Percentiles rank a stretch among this genome's conserved stretches.
Evolutionary conservation across 2,888 invertebrate genomes (phyloP).

Genomic region (Troilus luridus): DNA sequence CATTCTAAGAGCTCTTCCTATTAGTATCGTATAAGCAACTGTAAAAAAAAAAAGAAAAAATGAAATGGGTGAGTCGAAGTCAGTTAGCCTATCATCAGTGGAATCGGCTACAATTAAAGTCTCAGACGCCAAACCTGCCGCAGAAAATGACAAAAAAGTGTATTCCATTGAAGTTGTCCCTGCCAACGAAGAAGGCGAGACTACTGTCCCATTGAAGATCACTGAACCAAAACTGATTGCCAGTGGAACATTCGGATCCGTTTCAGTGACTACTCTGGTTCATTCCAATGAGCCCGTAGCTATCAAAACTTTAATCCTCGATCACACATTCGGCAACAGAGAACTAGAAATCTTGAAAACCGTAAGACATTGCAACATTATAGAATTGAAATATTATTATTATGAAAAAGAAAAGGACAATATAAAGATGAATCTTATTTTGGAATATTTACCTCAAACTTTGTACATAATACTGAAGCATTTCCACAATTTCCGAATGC

Average conservation of each 20-base stretch:
- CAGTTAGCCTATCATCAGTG: neutral
- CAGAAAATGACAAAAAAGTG: neutral
- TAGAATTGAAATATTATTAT: slow-evolving; percentile 19
- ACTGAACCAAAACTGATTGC: neutral
- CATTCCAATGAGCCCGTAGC: neutral
- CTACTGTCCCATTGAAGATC: neutral
- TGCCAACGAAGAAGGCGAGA: neutral
- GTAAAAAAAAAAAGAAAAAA: neutral
- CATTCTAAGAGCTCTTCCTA: neutral
- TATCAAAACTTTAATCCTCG: neutral
- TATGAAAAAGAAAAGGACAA: slow-evolving; percentile 82
- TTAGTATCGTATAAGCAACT: neutral
- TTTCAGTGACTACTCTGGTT: neutral
- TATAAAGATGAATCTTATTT: slow-evolving; percentile 99
- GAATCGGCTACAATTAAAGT: neutral
- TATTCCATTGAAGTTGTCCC: neutral
- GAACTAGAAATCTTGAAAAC: slow-evolving; percentile 11
- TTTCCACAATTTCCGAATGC: slow-evolving; percentile 99
- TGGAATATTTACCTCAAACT: slow-evolving; percentile 99
- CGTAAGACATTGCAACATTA: neutral
- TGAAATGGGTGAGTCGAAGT: neutral
- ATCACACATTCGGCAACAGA: neutral
- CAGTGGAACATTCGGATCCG: neutral
- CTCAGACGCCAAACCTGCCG: neutral
- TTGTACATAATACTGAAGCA: slow-evolving; percentile 99